Conservation (phyloP, 2,888 invertebrate species). For the Drosophila austrosaltans region DNA sequence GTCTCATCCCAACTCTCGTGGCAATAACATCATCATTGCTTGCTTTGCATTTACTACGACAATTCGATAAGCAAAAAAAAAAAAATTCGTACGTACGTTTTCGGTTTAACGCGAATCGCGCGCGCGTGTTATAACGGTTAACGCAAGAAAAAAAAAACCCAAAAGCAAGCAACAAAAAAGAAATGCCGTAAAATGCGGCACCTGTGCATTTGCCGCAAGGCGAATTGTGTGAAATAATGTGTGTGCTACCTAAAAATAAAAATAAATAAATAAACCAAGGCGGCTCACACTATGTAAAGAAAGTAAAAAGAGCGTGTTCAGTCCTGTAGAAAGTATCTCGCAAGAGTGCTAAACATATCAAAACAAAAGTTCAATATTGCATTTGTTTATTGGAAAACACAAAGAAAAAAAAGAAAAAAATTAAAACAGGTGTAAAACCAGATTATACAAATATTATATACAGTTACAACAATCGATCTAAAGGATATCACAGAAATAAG, state of each 20-base stretch:
- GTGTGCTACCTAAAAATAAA: slow-evolving; percentile 35
- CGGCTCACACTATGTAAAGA: slow-evolving; percentile 43
- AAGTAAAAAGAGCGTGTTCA: slow-evolving; percentile 14
- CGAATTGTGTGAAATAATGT: slow-evolving; percentile 38
- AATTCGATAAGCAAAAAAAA: background rate
- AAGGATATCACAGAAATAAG: background rate
- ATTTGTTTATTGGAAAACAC: slow-evolving; percentile 3
- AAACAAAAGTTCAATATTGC: slow-evolving; percentile 15
- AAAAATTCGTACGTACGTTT: slow-evolving; percentile 22
- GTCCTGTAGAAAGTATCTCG: slow-evolving; percentile 23
- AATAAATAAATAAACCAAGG: slow-evolving; percentile 24
- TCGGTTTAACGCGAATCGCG: slow-evolving; percentile 33
- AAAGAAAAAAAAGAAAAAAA: background rate
- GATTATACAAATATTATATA: slow-evolving; percentile 5
- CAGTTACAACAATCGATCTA: background rate
- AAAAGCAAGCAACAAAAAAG: slow-evolving; percentile 33
- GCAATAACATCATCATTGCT: slow-evolving; percentile 59
- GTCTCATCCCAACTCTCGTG: slow-evolving; percentile 79
- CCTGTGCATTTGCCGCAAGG: slow-evolving; percentile 54
- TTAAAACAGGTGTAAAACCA: background rate
- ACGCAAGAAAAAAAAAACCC: background rate
- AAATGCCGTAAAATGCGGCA: slow-evolving; percentile 62
- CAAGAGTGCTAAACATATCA: slow-evolving; percentile 27
- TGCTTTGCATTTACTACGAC: slow-evolving; percentile 33
- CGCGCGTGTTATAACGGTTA: slow-evolving; percentile 1